Conservation (phyloP, 1,140 invertebrate species). For the Pogonognathellus flavescens region DNA sequence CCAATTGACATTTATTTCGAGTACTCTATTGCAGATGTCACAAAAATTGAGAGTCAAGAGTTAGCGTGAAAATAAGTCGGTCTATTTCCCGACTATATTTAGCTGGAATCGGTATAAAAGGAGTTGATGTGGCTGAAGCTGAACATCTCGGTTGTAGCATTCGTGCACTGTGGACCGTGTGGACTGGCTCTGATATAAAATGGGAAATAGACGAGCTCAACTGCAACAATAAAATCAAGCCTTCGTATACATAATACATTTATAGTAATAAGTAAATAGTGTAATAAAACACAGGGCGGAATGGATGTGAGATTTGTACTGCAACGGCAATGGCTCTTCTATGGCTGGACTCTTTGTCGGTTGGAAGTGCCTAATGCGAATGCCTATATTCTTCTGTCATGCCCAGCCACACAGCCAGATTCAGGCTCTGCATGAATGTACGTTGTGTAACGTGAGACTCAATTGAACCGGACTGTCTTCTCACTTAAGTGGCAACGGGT, state of each 20-base stretch:
- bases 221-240: background rate
- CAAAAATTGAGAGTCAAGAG: conserved; percentile 34
- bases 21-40: conserved; percentile 34
- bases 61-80: background rate
- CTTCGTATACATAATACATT: background rate
- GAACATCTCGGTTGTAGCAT: background rate
- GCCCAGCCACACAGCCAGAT: too few relatives aligned
- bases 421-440: too few relatives aligned
- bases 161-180: background rate
- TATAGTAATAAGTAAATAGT: conserved; percentile 28
- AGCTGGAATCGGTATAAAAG: background rate
- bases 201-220: background rate
- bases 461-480: too few relatives aligned
- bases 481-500: too few relatives aligned
- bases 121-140: background rate
- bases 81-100: background rate
- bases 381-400: too few relatives aligned
- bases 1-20: conserved; percentile 42
- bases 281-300: conserved; percentile 5
- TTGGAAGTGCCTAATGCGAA: too few relatives aligned
- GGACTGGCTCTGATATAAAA: background rate
- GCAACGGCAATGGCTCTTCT: background rate
- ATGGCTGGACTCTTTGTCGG: background rate
- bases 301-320: background rate
- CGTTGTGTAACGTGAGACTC: too few relatives aligned